Percentiles rank a stretch among this genome's conserved stretches.
Conservation (phyloP, 2,113 vertebrate genomes). For the Australoheros scitulus region DNA sequence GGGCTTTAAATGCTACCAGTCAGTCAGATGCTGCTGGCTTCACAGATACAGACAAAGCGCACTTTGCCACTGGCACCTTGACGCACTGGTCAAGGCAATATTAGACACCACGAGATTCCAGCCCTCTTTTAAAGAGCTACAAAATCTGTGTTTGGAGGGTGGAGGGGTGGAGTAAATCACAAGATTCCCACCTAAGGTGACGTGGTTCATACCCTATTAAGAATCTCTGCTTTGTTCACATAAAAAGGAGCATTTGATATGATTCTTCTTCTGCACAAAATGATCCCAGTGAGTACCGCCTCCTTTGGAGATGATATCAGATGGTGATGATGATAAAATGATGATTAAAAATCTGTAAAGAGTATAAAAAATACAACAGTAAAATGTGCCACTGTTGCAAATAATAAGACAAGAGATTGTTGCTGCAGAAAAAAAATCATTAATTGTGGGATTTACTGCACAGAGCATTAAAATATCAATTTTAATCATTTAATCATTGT, state of each 20-base stretch:
- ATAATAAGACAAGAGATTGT: background rate
- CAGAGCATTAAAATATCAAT: background rate
- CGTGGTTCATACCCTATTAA: background rate
- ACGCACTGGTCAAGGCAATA: background rate
- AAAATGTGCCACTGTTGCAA: background rate
- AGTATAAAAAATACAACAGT: background rate
- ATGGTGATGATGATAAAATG: fast-evolving
- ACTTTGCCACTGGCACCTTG: background rate
- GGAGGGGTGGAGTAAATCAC: background rate
- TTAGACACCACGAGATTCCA: background rate
- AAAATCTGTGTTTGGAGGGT: background rate
- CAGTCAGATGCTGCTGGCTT: background rate
- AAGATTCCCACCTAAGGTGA: background rate
- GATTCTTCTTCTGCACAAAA: background rate
- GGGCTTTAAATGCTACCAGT: background rate
- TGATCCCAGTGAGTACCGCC: background rate
- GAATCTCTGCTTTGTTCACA: background rate
- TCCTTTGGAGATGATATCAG: background rate
- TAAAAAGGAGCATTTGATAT: background rate
- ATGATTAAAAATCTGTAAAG: background rate
- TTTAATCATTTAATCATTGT: background rate
- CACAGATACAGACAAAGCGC: background rate
- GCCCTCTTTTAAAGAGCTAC: background rate
- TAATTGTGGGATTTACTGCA: background rate
- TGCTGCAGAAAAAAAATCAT: background rate